These are phyloP conservation scores for Morinoia aosen DNA, from an alignment of 2,888 invertebrate species.

Conservation along the genomic window DNA sequence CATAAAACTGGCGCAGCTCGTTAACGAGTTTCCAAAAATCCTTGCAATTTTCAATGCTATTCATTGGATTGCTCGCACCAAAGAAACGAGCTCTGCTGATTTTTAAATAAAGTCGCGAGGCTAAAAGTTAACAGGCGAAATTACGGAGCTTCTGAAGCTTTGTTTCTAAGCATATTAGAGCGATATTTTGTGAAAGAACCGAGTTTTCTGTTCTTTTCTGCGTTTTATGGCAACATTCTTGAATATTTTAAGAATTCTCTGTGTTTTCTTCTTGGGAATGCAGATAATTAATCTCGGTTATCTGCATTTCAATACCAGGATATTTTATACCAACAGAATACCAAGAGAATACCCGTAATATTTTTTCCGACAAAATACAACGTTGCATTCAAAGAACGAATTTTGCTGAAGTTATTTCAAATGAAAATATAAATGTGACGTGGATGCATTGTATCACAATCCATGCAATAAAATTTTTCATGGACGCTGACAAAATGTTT, in stretches of 20 bases:
- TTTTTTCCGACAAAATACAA: no score
- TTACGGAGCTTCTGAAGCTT: neutral
- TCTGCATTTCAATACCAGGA: neutral
- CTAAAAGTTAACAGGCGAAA: slow-evolving; percentile 14
- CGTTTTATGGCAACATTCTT: neutral
- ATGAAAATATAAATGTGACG: no score
- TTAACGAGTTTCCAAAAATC: slow-evolving; percentile 45
- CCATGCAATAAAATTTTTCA: no score
- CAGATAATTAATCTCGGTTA: neutral
- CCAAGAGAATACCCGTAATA: no score
- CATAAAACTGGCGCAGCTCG: slow-evolving; percentile 33
- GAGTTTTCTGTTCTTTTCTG: neutral
- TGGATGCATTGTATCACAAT: no score
- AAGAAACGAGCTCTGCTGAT: slow-evolving; percentile 15
- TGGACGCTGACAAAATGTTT: no score
- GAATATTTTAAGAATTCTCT: neutral
- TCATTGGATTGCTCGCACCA: slow-evolving; percentile 31
- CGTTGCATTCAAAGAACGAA: no score
- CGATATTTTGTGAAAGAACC: neutral
- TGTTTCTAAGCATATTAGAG: neutral
- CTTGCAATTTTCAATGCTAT: slow-evolving; percentile 36
- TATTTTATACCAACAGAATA: no score
- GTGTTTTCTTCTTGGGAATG: neutral
- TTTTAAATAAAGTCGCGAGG: slow-evolving; percentile 19
- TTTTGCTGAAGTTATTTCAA: no score